Conservation (phyloP, 92 coral and sea anemone species). For the Phenganax marumi region DNA sequence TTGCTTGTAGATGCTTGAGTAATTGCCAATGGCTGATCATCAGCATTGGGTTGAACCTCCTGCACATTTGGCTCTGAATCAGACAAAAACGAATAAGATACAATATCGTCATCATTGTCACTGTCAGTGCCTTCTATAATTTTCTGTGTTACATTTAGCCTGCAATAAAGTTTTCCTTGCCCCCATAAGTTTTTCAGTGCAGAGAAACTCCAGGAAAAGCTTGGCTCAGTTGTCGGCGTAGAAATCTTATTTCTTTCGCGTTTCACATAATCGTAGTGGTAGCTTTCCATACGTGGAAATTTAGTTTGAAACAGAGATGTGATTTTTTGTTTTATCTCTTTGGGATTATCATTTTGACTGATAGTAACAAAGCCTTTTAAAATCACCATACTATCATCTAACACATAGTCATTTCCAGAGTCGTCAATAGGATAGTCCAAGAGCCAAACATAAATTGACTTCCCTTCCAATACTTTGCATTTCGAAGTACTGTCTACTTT, state of each 20-base stretch:
- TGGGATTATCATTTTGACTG: not conserved
- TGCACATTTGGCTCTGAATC: too few species aligned
- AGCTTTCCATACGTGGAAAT: not conserved
- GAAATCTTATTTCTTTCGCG: not conserved
- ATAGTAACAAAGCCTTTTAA: conserved; percentile 11
- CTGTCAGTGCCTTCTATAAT: not conserved
- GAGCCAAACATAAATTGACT: not conserved
- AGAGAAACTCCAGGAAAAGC: not conserved
- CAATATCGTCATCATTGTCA: not conserved
- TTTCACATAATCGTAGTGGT: conserved; percentile 2
- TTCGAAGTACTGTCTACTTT: not conserved
- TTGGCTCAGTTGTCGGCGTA: not conserved
- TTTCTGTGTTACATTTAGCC: not conserved
- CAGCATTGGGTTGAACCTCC: too few species aligned
- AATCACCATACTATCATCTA: too few species aligned
- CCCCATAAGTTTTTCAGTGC: not conserved
- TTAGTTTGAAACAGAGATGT: not conserved
- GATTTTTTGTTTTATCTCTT: conserved; percentile 7
- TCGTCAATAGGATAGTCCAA: not conserved
- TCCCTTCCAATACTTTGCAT: not conserved
- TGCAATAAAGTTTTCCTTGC: conserved; percentile 4
- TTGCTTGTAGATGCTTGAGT: too few species aligned
- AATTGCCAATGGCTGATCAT: too few species aligned
- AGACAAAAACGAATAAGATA: not conserved
- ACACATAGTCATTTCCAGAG: not conserved